Percentiles rank a stretch among this genome's conserved stretches.
Evolutionary conservation across 2,888 invertebrate species (phyloP).

Genomic region (Leptinotarsa rubiginosa): DNA sequence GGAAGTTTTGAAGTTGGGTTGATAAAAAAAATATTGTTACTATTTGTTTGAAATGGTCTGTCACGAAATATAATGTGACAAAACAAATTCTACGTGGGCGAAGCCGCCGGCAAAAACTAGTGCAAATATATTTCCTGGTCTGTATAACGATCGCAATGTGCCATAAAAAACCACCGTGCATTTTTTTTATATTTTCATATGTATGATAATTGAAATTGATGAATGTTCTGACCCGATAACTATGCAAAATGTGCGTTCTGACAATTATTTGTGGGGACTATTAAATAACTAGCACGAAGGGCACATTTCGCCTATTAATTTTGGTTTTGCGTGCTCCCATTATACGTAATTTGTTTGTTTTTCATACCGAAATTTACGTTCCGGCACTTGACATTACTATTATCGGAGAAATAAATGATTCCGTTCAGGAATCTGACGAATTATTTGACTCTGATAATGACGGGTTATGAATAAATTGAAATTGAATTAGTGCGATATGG

Average conservation of each 20-base stretch:
- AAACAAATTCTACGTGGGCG: too few relatives aligned
- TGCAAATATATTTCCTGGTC: too few relatives aligned
- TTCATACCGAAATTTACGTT: conserved; percentile 36
- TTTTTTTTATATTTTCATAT: not conserved
- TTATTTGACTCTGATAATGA: not conserved
- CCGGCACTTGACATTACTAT: conserved; percentile 20
- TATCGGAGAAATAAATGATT: conserved; percentile 13
- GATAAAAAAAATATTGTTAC: too few relatives aligned
- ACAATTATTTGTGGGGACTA: conserved; percentile 40
- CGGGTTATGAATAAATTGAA: not conserved
- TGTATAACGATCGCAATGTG: too few relatives aligned
- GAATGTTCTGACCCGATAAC: conserved; percentile 1
- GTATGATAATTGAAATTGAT: not conserved
- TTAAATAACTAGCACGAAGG: conserved; percentile 40
- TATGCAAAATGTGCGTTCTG: conserved; percentile 32
- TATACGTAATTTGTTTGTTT: conserved; percentile 40
- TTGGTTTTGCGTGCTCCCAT: conserved; percentile 39
- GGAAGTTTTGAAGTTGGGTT: too few relatives aligned
- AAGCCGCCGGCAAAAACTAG: too few relatives aligned
- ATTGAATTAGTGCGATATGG: not conserved
- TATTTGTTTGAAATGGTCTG: too few relatives aligned
- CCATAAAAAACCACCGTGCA: too few relatives aligned
- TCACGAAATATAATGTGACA: too few relatives aligned
- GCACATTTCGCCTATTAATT: conserved; percentile 42
- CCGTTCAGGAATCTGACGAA: conserved; percentile 10